These are phyloP conservation scores for Thyatira batis DNA, from an alignment of 2,888 invertebrate genomes.

Conservation along the genomic window DNA sequence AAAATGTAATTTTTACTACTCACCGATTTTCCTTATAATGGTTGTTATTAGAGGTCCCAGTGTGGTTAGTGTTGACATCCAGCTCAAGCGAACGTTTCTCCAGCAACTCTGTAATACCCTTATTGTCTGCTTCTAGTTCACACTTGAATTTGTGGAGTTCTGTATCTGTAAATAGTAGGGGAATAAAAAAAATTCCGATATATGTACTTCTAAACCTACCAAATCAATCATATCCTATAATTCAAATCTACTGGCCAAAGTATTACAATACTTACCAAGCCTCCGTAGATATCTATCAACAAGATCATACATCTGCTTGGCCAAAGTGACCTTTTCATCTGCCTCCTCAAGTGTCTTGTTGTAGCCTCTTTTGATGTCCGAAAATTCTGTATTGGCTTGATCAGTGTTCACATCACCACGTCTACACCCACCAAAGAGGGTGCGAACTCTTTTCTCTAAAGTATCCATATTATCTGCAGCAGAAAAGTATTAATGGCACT, in stretches of 20 bases:
- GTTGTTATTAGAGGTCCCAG: constrained; percentile 75
- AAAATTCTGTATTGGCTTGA: constrained; percentile 91
- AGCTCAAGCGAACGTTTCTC: constrained; percentile 96
- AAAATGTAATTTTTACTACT: constrained; percentile 14
- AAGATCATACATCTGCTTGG: constrained; percentile 96
- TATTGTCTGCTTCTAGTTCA: constrained; percentile 99
- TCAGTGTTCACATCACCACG: constrained; percentile 87
- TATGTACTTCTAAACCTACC: too few relatives aligned
- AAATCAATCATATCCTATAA: constrained; percentile 1
- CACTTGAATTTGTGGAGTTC: constrained; percentile 99
- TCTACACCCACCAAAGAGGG: constrained; percentile 93
- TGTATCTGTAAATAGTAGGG: constrained; percentile 81
- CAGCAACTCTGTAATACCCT: constrained; percentile 97
- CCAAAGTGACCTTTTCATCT: constrained; percentile 97
- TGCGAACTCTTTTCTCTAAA: constrained; percentile 93
- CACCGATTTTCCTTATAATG: constrained; percentile 93
- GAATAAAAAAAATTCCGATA: too few relatives aligned
- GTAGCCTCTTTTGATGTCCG: constrained; percentile 92
- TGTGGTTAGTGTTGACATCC: constrained; percentile 83
- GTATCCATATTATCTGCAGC: constrained; percentile 93
- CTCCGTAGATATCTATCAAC: constrained; percentile 95
- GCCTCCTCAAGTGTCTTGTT: constrained; percentile 96
- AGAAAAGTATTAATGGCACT: constrained; percentile 1
- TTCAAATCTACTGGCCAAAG: not conserved
- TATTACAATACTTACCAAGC: constrained; percentile 86